phyloP scores from a whole-genome alignment of 2,113 vertebrate genomes.

The Sylvia atricapilla region DNA sequence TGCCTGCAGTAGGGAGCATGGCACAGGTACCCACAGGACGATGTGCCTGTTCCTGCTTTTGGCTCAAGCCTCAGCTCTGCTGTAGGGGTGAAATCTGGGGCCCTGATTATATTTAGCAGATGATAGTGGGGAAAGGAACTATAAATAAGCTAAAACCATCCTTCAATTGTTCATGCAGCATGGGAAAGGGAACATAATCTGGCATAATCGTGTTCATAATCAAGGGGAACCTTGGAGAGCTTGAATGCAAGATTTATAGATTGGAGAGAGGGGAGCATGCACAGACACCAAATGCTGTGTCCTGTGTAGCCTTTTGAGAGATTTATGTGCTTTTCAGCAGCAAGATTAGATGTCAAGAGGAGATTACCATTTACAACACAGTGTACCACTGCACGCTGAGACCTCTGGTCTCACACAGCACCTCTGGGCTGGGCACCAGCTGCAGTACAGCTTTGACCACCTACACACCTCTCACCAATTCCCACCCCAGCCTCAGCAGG shows the following conservation, averaged over 20 bases:
- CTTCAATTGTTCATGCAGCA: not conserved
- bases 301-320: not conserved
- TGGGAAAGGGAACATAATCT: not conserved
- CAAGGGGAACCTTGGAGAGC: not conserved
- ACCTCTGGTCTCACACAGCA: not conserved
- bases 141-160: not conserved
- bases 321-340: not conserved
- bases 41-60: not conserved
- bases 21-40: not conserved
- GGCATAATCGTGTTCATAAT: not conserved
- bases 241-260: not conserved
- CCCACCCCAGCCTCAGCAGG: not conserved
- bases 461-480: not conserved
- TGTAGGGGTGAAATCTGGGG: not conserved
- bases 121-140: not conserved
- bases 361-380: not conserved
- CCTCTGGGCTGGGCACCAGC: not conserved
- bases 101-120: not conserved
- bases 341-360: constrained; percentile 6
- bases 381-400: rapidly evolving
- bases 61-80: not conserved
- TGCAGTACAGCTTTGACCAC: rapidly evolving
- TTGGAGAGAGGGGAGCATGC: not conserved
- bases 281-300: not conserved
- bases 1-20: not conserved